Evolutionary conservation across 2,797 vertebrate species (phyloP).

Genomic region (Peromyscus eremicus): DNA sequence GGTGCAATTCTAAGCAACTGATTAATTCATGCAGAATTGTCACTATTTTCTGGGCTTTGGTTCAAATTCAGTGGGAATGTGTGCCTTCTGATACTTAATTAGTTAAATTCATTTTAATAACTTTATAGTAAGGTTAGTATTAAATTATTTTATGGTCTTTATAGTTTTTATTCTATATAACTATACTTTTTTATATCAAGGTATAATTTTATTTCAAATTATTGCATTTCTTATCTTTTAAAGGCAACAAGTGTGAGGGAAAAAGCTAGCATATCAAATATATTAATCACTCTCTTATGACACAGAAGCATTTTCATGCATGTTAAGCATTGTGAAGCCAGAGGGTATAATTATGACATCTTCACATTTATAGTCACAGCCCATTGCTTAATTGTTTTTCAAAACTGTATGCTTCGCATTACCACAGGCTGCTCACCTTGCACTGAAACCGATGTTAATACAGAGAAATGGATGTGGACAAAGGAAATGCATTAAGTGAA

Average conservation of each 20-base stretch:
- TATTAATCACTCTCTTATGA: constrained; percentile 64
- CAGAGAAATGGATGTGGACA: background rate
- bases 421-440: background rate
- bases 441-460: background rate
- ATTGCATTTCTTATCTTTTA: constrained; percentile 59
- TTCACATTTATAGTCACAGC: constrained; percentile 53
- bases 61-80: background rate
- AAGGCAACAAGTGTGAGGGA: background rate
- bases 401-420: background rate
- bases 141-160: constrained; percentile 24
- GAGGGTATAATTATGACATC: constrained; percentile 47
- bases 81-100: background rate
- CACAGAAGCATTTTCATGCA: constrained; percentile 45
- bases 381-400: constrained; percentile 38
- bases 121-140: background rate
- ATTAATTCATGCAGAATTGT: background rate
- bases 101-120: constrained; percentile 47
- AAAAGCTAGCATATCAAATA: constrained; percentile 16
- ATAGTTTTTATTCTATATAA: background rate
- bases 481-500: background rate
- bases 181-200: background rate
- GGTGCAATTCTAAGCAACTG: background rate
- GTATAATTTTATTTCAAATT: constrained; percentile 68
- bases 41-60: background rate
- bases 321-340: constrained; percentile 19